Base-by-base conservation (phyloP, 2,888 invertebrate genomes). In the Matsumyia berberina region DNA sequence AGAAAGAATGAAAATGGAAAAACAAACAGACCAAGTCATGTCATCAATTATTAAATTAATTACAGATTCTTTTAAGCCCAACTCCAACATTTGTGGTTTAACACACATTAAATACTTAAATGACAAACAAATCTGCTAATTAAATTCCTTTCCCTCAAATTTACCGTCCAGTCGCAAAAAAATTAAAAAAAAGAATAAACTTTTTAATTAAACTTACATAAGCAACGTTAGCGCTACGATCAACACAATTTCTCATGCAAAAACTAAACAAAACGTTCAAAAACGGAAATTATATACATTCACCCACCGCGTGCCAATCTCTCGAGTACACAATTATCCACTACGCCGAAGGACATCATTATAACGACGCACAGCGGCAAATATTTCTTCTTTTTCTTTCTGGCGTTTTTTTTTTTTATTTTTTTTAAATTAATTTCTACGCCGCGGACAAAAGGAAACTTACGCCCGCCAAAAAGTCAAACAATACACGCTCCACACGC, bases 391-490 rank as follows among this genome's bases (percentile, higher is more conserved):
- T 49, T 35, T 46, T 35, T 17, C 29, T 53, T 44, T 44, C 31
- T 31, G 62, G n/a, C n/a, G n/a, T n/a, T n/a, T n/a, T n/a, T n/a
- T n/a, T n/a, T n/a, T n/a, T n/a, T n/a, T 58, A 58, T 31, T 35
- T 66, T 73, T 79, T 62, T 76, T 77, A 77, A 77, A 82, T 77
- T 77, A 77, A 82, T 70, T 82, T 82, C 51, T 44, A 44, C 35
- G 55, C 69, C 19, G 15, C 15, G 17, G 35, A 58, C 37, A 33
- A 49, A 58, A 42, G 44, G 37, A 72, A 9, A 46, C 49, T 67
- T 24, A 55, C 37, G 46, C 39, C 37, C 51, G 49, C 37, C 24
- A 29, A 64, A 74, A 69, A 81, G 69, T 64, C 69, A 76, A 81
- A 81, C 57, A 64, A 69, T 57, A 74, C 29, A 15, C 33, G 31